Percentiles rank a stretch among this genome's conserved stretches.
Evolutionary conservation across 2,797 vertebrate species (phyloP).

Genomic region (Anguilla marmorata): DNA sequence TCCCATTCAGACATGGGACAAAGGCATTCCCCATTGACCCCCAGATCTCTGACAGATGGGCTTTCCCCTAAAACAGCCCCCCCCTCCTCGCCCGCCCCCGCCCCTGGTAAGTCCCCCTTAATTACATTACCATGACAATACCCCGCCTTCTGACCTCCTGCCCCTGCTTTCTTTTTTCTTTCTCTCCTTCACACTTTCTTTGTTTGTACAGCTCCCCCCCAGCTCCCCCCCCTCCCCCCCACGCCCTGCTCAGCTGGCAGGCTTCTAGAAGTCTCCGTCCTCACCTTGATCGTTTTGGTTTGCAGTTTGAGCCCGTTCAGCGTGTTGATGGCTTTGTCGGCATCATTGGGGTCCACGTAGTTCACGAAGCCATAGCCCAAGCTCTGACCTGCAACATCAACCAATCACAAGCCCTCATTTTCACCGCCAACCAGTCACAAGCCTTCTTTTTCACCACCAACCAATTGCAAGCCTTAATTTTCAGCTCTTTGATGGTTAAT

Average conservation of each 20-base stretch:
- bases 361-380: conserved; percentile 96
- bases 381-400: conserved; percentile 82
- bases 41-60: conserved; percentile 80
- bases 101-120: conserved; percentile 68
- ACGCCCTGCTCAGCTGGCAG: neutral
- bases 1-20: conserved; percentile 58
- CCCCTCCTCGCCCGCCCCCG: conserved; percentile 49
- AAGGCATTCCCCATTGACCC: conserved; percentile 76
- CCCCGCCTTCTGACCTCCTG: conserved; percentile 72
- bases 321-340: conserved; percentile 96
- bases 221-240: conserved; percentile 11
- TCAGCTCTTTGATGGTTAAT: neutral
- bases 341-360: conserved; percentile 94
- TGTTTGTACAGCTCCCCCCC: conserved; percentile 18
- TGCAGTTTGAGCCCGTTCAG: conserved; percentile 96
- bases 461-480: neutral
- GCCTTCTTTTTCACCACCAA: too few relatives aligned
- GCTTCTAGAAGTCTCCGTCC: conserved; percentile 37
- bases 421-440: neutral
- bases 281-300: conserved; percentile 98
- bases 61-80: conserved; percentile 72
- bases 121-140: conserved; percentile 87
- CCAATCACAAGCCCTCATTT: neutral
- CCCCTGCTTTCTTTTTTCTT: conserved; percentile 58
- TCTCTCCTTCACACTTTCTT: conserved; percentile 41